These are phyloP conservation scores for Laothoe populi DNA, from an alignment of 2,888 invertebrate genomes.

Conservation along the genomic window DNA sequence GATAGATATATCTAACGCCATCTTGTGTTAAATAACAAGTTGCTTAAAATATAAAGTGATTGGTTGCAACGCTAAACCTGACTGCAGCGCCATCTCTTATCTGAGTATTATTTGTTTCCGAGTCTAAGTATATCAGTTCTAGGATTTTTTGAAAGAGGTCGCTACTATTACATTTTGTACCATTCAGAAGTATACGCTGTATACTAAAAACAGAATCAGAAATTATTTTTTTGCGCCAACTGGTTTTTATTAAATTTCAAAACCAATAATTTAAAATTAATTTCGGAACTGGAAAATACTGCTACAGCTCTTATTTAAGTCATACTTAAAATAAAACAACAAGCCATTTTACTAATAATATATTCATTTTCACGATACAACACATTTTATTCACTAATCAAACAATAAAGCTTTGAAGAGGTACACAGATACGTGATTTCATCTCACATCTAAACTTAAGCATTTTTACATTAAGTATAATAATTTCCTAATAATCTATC, in stretches of 20 bases:
- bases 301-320: no score
- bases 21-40: not conserved
- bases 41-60: not conserved
- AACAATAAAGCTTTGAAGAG: constrained; percentile 18
- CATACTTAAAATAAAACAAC: not conserved
- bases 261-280: no score
- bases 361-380: constrained; percentile 13
- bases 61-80: not conserved
- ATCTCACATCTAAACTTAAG: not conserved
- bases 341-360: not conserved
- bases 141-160: no score
- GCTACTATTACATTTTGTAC: no score
- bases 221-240: no score
- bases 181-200: no score
- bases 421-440: constrained; percentile 28
- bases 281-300: no score
- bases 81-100: not conserved
- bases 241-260: no score
- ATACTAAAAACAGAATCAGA: no score
- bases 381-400: not conserved
- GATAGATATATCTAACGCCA: not conserved
- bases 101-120: not conserved
- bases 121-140: no score
- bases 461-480: no score
- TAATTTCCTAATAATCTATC: no score